Evolutionary conservation across 1,140 invertebrate species (phyloP).

Genomic region (Drosophila equinoxialis): DNA sequence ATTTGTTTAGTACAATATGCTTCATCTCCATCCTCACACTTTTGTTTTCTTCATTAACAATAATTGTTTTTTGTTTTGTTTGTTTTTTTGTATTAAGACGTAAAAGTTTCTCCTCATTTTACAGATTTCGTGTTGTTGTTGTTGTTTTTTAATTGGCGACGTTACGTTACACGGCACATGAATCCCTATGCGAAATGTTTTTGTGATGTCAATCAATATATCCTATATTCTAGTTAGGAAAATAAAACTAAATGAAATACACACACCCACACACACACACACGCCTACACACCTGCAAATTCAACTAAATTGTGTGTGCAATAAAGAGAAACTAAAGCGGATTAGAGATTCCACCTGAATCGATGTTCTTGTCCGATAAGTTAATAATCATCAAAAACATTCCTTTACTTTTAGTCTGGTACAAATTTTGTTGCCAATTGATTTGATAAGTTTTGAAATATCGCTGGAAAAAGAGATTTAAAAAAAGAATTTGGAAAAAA

Average conservation of each 20-base stretch:
- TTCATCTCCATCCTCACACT: constrained; percentile 61
- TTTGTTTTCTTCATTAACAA: constrained; percentile 73
- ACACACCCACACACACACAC: constrained; percentile 71
- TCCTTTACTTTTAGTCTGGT: constrained; percentile 42
- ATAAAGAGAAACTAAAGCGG: constrained; percentile 18
- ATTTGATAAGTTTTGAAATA: constrained; percentile 48
- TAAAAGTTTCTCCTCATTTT: constrained; percentile 64
- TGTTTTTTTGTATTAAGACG: constrained; percentile 60
- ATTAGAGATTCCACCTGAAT: not conserved
- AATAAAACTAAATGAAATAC: constrained; percentile 57
- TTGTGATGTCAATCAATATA: constrained; percentile 57
- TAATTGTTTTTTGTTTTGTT: constrained; percentile 56
- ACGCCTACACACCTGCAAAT: not conserved
- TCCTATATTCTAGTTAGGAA: constrained; percentile 32
- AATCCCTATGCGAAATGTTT: constrained; percentile 38
- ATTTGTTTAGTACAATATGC: constrained; percentile 77
- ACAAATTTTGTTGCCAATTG: constrained; percentile 46
- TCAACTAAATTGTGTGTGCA: constrained; percentile 48
- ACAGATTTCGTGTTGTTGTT: constrained; percentile 36
- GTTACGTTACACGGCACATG: constrained; percentile 71
- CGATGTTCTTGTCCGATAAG: not conserved
- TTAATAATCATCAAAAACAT: too few species aligned
- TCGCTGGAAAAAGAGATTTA: constrained; percentile 54
- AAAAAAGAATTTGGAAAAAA: constrained; percentile 61
- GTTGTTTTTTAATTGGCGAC: constrained; percentile 65